A percentile compares a stretch with the other conserved stretches of the same genome.
These are phyloP conservation scores for Diaperis boleti DNA, from an alignment of 2,888 invertebrate genomes.

Conservation along the genomic window DNA sequence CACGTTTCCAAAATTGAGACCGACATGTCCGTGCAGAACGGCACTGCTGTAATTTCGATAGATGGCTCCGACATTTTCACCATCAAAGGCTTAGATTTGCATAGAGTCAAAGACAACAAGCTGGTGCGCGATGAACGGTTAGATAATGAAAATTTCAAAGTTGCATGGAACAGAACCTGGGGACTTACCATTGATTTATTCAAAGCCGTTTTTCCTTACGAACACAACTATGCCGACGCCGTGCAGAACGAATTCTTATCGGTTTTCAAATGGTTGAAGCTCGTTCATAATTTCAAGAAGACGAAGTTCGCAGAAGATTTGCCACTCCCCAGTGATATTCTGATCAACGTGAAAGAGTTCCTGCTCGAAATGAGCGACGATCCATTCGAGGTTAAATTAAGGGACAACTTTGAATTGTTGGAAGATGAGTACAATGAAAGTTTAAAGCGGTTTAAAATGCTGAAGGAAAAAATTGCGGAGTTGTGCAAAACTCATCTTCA, in stretches of 20 bases:
- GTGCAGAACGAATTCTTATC: constrained; percentile 92
- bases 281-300: constrained; percentile 80
- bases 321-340: constrained; percentile 87
- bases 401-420: constrained; percentile 94
- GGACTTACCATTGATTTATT: constrained; percentile 74
- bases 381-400: constrained; percentile 96
- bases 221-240: constrained; percentile 89
- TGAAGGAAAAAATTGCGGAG: constrained; percentile 88
- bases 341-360: constrained; percentile 90
- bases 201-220: constrained; percentile 85
- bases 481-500: constrained; percentile 86
- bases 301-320: constrained; percentile 77
- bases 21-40: constrained; percentile 58
- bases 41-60: constrained; percentile 70
- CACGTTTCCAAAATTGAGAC: constrained; percentile 12
- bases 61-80: constrained; percentile 81
- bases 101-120: constrained; percentile 72
- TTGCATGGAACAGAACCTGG: constrained; percentile 82
- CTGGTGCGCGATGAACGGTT: constrained; percentile 78
- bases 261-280: constrained; percentile 93
- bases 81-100: constrained; percentile 76
- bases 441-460: constrained; percentile 86
- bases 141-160: constrained; percentile 79
- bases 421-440: constrained; percentile 97
- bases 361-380: constrained; percentile 95